Base-by-base conservation (phyloP, 1,140 invertebrate species). In the Triops longicaudatus region DNA sequence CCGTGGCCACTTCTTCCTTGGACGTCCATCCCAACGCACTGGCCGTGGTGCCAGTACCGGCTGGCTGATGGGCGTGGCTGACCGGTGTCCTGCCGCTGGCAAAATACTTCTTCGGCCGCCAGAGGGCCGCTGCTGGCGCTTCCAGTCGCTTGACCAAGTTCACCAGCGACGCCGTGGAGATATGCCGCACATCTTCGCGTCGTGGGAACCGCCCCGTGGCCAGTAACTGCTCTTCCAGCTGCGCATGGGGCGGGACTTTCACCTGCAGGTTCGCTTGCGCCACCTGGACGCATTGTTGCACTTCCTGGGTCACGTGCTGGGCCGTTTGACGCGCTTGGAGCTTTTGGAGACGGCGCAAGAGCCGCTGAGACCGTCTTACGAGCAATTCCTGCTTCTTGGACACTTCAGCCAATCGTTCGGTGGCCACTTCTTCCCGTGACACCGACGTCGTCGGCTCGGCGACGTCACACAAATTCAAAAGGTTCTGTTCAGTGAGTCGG, bases 221-320 rank as follows among this genome's bases (percentile, higher is more conserved):
- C 73, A 78, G 73, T 50, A 43, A 72, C 75, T 72, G 74, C 26
- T 26, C n/a, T 31, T 43, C 22, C 22, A 82, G 76, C 82, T 83
- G 78, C 83, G 50, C 84, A 76, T 73, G 83, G 83, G 27, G 82
- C 81, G 78, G 81, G 83, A 75, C 76, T 84, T 83, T 78, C 82
- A 84, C 79, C 86, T 83, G 9, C 82, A 82, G 50, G 81, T 78
- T 76, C 81, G 84, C 44, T 83, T 90, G 88, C 63, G 91, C 88
- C 82, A 91, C 84, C 82, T 92, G 89, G 81, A 94, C 85, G 76
- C 93, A 87, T 76, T 89, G 88, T 17, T 87, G 87, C 1, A 91
- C 88, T 83, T 96, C 91, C 77, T 91, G 90, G 74, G 89, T 89
- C 28, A 90, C 86, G 82, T 94, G 92, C 74, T 88, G 88, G 14